Base-by-base conservation (phyloP, 2,888 invertebrate genomes). In the Exephanes ischioxanthus region DNA sequence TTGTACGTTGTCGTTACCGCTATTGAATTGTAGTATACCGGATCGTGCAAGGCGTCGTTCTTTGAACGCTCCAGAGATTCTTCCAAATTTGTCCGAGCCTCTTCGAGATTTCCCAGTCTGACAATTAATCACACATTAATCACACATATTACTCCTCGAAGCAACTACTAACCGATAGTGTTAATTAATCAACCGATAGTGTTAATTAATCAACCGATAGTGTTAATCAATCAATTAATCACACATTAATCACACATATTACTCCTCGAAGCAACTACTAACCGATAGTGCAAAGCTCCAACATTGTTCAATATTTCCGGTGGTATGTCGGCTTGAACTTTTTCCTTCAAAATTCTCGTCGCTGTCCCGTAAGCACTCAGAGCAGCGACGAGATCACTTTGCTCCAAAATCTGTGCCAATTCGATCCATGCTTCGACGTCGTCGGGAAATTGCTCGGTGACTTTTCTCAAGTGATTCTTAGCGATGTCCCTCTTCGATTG, bases 401-500 rank as follows among this genome's bases (percentile, higher is more conserved):
- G 98, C 93, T 99, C 99, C 86, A 99, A 95, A 93, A 99, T 99
- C 95, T 99, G 99, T 0, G 99, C 99, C 87, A 99, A 94, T 94
- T 99, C 99, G 89, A 99, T 99, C 99, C 99, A 99, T 0, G 99
- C 99, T 94, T 99, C 99, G 1, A 99, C 98, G 94, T 99, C 99
- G 90, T 99, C 99, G 0, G 99, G 99, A 93, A 98, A 98, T 94
- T 99, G 98, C 92, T 99, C 99, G 0, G 99, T 99, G 30, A 98
- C 98, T 94, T 99, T 99, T 93, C 98, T 97, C 75, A 99, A 95
- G 94, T 99, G 98, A 90, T 97, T 97, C 93, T 98, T 97, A 0
- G 99, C 99, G 87, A 98, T 98, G 90, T 99, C 98, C 9, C 99
- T 95, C 94, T 98, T 98, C 0, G 98, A 97, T 92, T 98, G 98